These are phyloP conservation scores for Synanthedon formicaeformis DNA, from an alignment of 2,888 invertebrate genomes.

Conservation along the genomic window DNA sequence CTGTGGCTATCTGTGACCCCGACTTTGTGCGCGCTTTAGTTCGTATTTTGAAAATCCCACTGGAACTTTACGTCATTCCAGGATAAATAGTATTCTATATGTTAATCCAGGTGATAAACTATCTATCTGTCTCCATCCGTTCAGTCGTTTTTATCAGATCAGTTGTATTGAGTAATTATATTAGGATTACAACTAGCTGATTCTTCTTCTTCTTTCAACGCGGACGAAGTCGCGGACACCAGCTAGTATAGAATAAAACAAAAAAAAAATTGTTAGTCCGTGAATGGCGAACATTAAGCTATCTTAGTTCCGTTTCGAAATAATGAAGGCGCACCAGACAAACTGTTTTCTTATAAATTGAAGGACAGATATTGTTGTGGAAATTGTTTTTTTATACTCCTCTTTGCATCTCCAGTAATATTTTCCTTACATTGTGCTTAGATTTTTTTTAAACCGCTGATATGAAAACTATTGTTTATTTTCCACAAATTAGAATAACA, in stretches of 20 bases:
- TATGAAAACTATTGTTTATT: too few species aligned
- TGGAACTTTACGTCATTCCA: too few species aligned
- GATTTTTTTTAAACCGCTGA: neutral
- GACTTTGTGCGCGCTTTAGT: neutral
- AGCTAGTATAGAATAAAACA: neutral
- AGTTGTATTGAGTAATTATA: too few species aligned
- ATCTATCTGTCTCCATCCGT: too few species aligned
- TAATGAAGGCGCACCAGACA: slow-evolving; percentile 43
- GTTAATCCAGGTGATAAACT: too few species aligned
- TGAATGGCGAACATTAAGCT: slow-evolving; percentile 25
- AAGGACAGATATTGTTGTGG: slow-evolving; percentile 33
- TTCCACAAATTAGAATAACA: too few species aligned
- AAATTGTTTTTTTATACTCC: slow-evolving; percentile 20
- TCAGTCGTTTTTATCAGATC: too few species aligned
- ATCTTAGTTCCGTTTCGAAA: slow-evolving; percentile 34
- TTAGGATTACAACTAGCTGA: too few species aligned
- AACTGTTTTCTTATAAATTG: slow-evolving; percentile 40
- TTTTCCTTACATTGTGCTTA: neutral
- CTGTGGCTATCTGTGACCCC: neutral
- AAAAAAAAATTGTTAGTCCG: slow-evolving; percentile 6
- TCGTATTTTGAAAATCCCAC: too few species aligned
- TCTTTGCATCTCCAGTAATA: slow-evolving; percentile 6
- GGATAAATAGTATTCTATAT: too few species aligned
- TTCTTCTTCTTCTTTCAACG: too few species aligned
- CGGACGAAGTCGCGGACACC: too few species aligned